Evolutionary conservation across 2,113 vertebrate genomes (phyloP).

Genomic region (Myrmecophaga tridactyla): DNA sequence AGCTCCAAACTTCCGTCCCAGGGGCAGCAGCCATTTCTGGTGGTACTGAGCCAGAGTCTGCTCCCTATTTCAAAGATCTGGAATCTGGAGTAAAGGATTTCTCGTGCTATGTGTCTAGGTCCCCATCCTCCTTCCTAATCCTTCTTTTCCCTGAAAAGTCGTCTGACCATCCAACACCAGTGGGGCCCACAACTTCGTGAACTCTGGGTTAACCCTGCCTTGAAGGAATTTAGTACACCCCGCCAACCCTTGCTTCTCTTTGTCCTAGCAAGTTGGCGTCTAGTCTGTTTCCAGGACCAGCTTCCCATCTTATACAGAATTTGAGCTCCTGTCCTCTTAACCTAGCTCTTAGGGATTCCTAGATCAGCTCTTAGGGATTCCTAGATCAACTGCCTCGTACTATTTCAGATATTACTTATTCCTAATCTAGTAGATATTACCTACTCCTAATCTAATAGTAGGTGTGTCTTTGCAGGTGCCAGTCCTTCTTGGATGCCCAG

Average conservation of each 20-base stretch:
- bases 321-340: background rate
- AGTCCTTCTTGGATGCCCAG: background rate
- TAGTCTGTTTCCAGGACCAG: background rate
- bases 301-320: background rate
- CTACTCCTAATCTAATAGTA: background rate
- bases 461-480: background rate
- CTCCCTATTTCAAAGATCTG: background rate
- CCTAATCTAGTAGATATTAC: background rate
- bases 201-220: background rate
- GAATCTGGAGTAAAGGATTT: background rate
- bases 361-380: background rate
- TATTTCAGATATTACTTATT: too few relatives aligned
- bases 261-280: background rate
- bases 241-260: background rate
- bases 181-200: background rate
- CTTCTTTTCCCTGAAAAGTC: background rate
- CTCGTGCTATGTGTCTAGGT: background rate
- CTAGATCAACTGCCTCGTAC: background rate
- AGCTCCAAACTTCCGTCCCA: background rate
- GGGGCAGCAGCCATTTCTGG: background rate
- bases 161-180: too few relatives aligned
- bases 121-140: background rate
- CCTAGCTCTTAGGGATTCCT: background rate
- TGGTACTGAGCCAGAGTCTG: background rate
- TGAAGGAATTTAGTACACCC: background rate